Base-by-base conservation (phyloP, 2,797 vertebrate species). In the Botia kubotai region DNA sequence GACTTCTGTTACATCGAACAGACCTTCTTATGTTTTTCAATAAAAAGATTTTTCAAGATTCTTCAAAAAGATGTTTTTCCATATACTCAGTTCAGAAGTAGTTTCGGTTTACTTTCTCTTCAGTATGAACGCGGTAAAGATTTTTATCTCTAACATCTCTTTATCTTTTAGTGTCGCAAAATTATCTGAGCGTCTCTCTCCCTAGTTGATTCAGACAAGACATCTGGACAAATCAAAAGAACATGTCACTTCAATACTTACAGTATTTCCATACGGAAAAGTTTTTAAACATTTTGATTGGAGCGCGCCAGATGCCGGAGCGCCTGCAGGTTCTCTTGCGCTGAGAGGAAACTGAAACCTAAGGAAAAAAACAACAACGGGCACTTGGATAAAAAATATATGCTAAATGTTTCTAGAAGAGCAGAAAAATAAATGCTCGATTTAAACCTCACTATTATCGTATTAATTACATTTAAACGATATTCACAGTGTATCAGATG, bases 271-370 rank as follows among this genome's bases (percentile, higher is more conserved):
- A 80, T 14, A 57, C 12, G 48, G 60, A 73, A 8, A 73, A 29
- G 70, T 57, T 29, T 53, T 46, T 53, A 10, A 55, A 29, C 70
- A 80, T 66, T 67, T 46, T 73, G 21, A 67, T 8, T 3, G 10
- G 29, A 1, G 33, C 6, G 50, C 21, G 21, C 50, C 48, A 65
- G 33, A 55, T 23, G 29, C 60, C 60, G 29, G 43, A n/a, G 46
- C 33, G 60, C 10, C 48, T 23, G 16, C 58, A 17, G 8, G 3
- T 57, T 67, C 48, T 16, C 16, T 65, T 46, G 19, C 21, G 60
- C 17, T 33, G 39, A 23, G 57, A n/a, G 78, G 29, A 73, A 80
- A 80, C 1, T 19, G 60, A 80, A 80, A 72, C 70, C 78, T 80
- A 73, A 10, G 60, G 12, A 46, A 26, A 12, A 66, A 73, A 60